Percentiles rank a stretch among this genome's conserved stretches.
These are phyloP conservation scores for Phaetusa simplex DNA, from an alignment of 2,113 vertebrate species.

Conservation along the genomic window DNA sequence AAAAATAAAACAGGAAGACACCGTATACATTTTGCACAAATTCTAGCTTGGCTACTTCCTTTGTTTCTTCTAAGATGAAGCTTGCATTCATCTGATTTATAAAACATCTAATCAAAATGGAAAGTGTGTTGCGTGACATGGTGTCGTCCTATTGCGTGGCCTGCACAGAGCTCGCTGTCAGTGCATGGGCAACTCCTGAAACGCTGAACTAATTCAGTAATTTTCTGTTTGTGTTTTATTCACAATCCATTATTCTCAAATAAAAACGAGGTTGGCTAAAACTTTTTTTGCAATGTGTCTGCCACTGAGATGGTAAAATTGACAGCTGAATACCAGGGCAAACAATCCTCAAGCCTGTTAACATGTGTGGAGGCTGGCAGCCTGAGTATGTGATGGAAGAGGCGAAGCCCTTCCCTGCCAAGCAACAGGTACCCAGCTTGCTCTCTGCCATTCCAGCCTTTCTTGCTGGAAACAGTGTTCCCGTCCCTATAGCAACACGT, in stretches of 20 bases:
- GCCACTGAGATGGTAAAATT: not conserved
- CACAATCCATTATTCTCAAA: not conserved
- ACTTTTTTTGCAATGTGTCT: not conserved
- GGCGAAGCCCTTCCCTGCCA: not conserved
- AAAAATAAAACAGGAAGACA: not conserved
- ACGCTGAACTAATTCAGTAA: not conserved
- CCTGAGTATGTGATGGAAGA: not conserved
- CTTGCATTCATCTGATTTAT: not conserved
- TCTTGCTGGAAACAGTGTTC: not conserved
- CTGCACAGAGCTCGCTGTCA: not conserved
- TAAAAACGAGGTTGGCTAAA: not conserved
- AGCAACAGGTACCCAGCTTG: not conserved
- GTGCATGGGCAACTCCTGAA: not conserved
- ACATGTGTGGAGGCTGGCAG: fast-evolving
- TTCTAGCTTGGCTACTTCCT: not conserved
- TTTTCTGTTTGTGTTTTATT: not conserved
- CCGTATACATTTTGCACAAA: not conserved
- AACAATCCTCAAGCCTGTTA: not conserved
- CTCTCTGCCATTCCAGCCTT: not conserved
- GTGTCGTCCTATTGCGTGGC: fast-evolving
- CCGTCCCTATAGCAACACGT: not conserved
- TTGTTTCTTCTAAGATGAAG: not conserved
- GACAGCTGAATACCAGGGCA: not conserved
- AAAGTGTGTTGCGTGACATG: not conserved
- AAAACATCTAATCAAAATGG: not conserved